Evolutionary conservation across 2,888 invertebrate genomes (phyloP).

Genomic region (Cryptus armator): DNA sequence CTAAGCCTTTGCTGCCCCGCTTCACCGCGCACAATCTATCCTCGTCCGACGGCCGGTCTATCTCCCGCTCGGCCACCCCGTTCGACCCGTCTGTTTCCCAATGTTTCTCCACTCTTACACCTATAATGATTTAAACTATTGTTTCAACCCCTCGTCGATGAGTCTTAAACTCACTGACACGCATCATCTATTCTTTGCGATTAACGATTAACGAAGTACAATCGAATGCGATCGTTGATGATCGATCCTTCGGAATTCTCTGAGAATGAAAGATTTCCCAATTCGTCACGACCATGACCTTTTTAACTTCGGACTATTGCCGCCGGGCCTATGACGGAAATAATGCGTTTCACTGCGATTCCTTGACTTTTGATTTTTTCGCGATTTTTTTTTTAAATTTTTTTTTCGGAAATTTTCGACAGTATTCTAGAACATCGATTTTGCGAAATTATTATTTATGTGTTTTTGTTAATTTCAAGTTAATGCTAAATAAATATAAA

Average conservation of each 20-base stretch:
- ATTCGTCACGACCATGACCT: conserved; percentile 1
- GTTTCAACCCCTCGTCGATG: conserved; percentile 13
- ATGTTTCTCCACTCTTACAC: conserved; percentile 44
- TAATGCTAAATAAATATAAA: no score
- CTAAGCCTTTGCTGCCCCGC: conserved; percentile 51
- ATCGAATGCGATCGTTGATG: not conserved
- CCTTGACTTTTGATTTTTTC: not conserved
- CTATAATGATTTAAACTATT: conserved; percentile 6
- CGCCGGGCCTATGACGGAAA: not conserved
- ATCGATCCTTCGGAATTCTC: not conserved
- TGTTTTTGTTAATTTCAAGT: no score
- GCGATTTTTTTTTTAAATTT: not conserved
- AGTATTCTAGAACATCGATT: not conserved
- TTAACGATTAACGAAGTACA: not conserved
- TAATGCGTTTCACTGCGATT: not conserved
- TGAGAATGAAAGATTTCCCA: not conserved
- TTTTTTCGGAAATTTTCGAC: not conserved
- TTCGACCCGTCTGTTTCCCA: conserved; percentile 15
- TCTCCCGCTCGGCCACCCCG: conserved; percentile 26
- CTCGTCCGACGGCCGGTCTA: conserved; percentile 42
- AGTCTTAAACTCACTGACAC: not conserved
- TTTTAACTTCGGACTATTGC: conserved; percentile 3
- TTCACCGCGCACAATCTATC: conserved; percentile 56
- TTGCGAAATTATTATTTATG: not conserved
- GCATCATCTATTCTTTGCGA: conserved; percentile 4